A percentile compares a stretch with the other conserved stretches of the same genome.
Conservation (phyloP, 2,113 vertebrate species). For the Plectropomus leopardus region DNA sequence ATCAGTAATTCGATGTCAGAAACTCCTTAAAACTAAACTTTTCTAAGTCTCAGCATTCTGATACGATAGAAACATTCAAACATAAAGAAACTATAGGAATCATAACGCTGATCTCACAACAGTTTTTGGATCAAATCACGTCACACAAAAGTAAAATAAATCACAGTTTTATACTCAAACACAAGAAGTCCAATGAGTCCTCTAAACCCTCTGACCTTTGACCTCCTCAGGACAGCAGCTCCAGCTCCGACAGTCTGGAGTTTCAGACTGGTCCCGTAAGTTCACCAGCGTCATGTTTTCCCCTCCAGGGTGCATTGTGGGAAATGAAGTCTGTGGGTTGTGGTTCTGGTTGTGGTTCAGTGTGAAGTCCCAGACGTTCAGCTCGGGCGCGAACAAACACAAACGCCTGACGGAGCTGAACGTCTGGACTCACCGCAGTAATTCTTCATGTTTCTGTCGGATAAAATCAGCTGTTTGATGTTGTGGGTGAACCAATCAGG, state of each 20-base stretch:
- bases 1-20: too few relatives aligned
- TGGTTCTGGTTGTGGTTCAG: slow-evolving; percentile 40
- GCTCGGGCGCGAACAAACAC: not conserved
- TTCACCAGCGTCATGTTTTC: slow-evolving; percentile 72
- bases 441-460: slow-evolving; percentile 3
- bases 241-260: slow-evolving; percentile 92
- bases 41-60: too few relatives aligned
- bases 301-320: slow-evolving; percentile 72
- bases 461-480: slow-evolving; percentile 34
- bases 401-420: not conserved
- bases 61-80: too few relatives aligned
- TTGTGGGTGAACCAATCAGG: slow-evolving; percentile 23
- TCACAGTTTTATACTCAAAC: not conserved
- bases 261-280: slow-evolving; percentile 91
- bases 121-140: too few relatives aligned
- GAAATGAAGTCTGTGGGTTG: slow-evolving; percentile 50
- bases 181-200: not conserved
- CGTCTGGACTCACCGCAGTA: not conserved
- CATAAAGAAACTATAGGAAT: too few relatives aligned
- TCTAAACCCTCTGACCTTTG: slow-evolving; percentile 62
- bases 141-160: too few relatives aligned
- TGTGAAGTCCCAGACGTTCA: slow-evolving; percentile 18
- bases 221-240: slow-evolving; percentile 89
- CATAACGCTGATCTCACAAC: too few relatives aligned
- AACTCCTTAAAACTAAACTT: too few relatives aligned